Percentiles rank a stretch among this genome's conserved stretches.
These are phyloP conservation scores for Yasuhikotakia modesta DNA, from an alignment of 2,797 vertebrate species.

Conservation along the genomic window DNA sequence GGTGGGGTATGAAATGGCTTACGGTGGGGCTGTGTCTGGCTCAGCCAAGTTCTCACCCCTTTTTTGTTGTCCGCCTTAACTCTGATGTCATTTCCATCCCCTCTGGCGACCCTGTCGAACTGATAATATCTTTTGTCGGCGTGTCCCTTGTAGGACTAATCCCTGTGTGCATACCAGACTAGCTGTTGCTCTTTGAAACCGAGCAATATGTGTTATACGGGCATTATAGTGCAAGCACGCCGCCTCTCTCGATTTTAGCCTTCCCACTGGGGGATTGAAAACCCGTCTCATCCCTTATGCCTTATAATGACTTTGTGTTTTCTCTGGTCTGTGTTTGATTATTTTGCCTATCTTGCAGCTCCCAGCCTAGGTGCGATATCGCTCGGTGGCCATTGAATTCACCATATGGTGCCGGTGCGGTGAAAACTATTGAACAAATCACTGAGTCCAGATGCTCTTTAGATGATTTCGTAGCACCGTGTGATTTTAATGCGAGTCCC, in stretches of 20 bases:
- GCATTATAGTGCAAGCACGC: slow-evolving; percentile 29
- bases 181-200: slow-evolving; percentile 33
- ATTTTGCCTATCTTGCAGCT: slow-evolving; percentile 31
- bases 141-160: slow-evolving; percentile 48
- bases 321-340: slow-evolving; percentile 41
- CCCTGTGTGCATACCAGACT: slow-evolving; percentile 43
- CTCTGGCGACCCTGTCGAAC: slow-evolving; percentile 40
- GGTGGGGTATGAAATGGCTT: slow-evolving; percentile 50
- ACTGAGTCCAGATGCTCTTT: slow-evolving; percentile 59
- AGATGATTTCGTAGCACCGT: slow-evolving; percentile 58
- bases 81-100: slow-evolving; percentile 60
- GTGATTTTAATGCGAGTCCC: slow-evolving; percentile 65
- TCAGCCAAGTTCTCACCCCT: slow-evolving; percentile 40
- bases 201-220: slow-evolving; percentile 38
- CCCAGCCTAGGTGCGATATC: slow-evolving; percentile 48
- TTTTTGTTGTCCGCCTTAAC: slow-evolving; percentile 46
- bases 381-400: slow-evolving; percentile 33
- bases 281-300: slow-evolving; percentile 41
- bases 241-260: slow-evolving; percentile 26
- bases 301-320: slow-evolving; percentile 49
- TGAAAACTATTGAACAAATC: slow-evolving; percentile 31
- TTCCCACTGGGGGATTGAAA: slow-evolving; percentile 37
- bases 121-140: slow-evolving; percentile 55
- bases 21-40: slow-evolving; percentile 20
- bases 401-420: slow-evolving; percentile 29